Evolutionary conservation across 2,888 invertebrate genomes (phyloP).

Genomic region (Epinotia ramella): DNA sequence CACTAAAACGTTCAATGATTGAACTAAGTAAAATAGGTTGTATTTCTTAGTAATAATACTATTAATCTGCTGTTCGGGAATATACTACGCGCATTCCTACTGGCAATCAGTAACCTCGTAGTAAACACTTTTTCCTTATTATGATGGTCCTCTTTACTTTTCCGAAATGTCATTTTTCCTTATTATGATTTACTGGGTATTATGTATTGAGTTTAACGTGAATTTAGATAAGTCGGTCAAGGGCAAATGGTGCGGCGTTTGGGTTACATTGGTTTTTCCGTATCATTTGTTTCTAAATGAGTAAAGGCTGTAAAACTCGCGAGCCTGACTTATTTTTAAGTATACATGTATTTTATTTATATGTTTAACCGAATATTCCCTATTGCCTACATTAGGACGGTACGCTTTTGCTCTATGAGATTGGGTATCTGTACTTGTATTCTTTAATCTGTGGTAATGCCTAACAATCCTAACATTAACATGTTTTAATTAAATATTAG

Average conservation of each 20-base stretch:
- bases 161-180: not conserved
- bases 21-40: not conserved
- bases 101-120: not conserved
- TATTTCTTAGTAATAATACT: constrained; percentile 6
- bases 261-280: not conserved
- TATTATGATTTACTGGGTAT: not conserved
- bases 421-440: too few relatives aligned
- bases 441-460: too few relatives aligned
- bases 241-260: not conserved
- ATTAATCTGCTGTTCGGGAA: not conserved
- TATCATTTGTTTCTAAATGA: not conserved
- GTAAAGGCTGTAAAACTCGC: not conserved
- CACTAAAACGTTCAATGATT: not conserved
- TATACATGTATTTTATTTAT: too few relatives aligned
- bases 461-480: too few relatives aligned
- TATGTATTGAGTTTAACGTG: not conserved
- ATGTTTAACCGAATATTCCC: not conserved
- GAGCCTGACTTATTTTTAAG: too few relatives aligned
- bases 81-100: constrained; percentile 1
- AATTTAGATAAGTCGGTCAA: not conserved
- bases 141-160: constrained; percentile 11
- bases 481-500: not conserved
- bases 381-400: too few relatives aligned
- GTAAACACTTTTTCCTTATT: constrained; percentile 9
- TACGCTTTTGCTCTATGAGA: too few relatives aligned